Evolutionary conservation across 2,888 invertebrate genomes (phyloP), one percentile per base, ranked within the genome.

Genomic region (Therioaphis trifolii): DNA sequence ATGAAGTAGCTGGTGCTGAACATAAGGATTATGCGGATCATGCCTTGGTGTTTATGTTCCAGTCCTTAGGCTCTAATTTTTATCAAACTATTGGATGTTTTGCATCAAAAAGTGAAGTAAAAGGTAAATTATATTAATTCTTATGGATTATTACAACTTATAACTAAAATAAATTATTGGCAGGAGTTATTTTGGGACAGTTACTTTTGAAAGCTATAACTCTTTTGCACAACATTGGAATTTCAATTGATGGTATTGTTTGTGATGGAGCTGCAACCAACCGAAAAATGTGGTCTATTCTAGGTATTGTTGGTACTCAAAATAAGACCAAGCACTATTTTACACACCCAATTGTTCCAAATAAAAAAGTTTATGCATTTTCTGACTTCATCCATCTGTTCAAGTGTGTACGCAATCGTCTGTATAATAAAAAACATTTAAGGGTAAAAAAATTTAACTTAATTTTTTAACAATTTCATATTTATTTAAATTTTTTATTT

Each of bases 211-310:
- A 69, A 43, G 69, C 43, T 21, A 69, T 69, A 12, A 14, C 12
- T 21, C 24, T 69, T 9, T 24, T 69, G 21, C 21, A 69, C 18
- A 69, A 69, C 43, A 69, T 43, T 43, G 69, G 43, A 21, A 43
- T 69, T 14, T 12, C 11, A n/a, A n/a, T n/a, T n/a, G n/a, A n/a
- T n/a, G n/a, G n/a, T n/a, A n/a, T n/a, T n/a, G n/a, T n/a, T n/a
- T n/a, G n/a, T n/a, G n/a, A n/a, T n/a, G n/a, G n/a, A n/a, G n/a
- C n/a, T n/a, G n/a, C n/a, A n/a, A n/a, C 43, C 3, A 43, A 43
- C 21, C 21, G 40, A 2, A 11, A 14, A 9, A 69, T 69, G 69
- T 69, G 40, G 43, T 21, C n/a, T 21, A 14, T 43, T 43, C 9
- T 43, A 15, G 29, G 63, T 2, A 29, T 63, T 7, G 12, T 27